Conservation (phyloP, 2,113 vertebrate genomes). For the Cariama cristata region DNA sequence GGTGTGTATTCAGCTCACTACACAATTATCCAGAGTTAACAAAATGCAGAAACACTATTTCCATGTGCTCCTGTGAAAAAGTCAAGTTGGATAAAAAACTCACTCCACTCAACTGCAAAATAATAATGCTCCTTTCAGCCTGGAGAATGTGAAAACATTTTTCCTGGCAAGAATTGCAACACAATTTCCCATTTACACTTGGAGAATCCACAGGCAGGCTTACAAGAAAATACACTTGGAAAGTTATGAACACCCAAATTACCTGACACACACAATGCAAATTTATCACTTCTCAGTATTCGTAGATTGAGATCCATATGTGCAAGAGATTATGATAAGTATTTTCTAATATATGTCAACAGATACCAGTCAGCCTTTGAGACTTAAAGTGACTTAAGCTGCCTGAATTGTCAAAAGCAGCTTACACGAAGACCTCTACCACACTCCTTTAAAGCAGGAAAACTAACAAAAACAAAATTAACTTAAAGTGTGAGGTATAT, state of each 20-base stretch:
- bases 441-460: background rate
- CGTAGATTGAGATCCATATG: background rate
- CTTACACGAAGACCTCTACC: background rate
- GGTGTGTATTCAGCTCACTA: background rate
- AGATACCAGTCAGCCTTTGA: background rate
- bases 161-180: conserved; percentile 24
- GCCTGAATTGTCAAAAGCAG: conserved; percentile 2
- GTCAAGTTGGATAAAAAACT: background rate
- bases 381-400: background rate
- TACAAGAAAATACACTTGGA: background rate
- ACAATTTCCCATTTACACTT: background rate
- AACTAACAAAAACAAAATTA: background rate
- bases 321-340: background rate
- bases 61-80: background rate
- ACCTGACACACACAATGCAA: background rate
- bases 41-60: background rate
- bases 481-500: background rate
- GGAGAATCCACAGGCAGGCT: background rate
- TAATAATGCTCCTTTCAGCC: background rate
- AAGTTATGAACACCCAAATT: background rate
- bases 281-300: background rate
- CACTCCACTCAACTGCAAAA: background rate
- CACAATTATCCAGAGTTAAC: background rate
- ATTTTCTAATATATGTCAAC: conserved; percentile 31
- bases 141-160: conserved; percentile 31